These are phyloP conservation scores for Crax fasciolata DNA, from an alignment of 2,797 vertebrate species.

Conservation along the genomic window DNA sequence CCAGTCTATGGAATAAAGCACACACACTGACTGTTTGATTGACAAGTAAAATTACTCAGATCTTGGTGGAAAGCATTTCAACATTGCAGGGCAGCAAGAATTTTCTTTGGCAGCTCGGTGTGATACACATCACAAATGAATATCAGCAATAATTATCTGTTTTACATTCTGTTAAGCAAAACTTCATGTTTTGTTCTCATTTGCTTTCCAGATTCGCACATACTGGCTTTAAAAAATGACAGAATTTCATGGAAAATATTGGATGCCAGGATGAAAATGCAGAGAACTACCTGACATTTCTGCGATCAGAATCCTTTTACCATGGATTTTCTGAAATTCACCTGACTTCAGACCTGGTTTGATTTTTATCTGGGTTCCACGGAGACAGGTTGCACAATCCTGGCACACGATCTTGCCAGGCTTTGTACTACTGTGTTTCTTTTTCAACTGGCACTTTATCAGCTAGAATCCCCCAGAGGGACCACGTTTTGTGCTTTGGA, in stretches of 20 bases:
- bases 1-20: background rate
- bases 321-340: background rate
- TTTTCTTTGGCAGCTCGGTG: constrained; percentile 60
- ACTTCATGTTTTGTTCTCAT: constrained; percentile 34
- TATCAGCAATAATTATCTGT: constrained; percentile 55
- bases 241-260: constrained; percentile 25
- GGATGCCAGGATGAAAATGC: background rate
- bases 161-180: constrained; percentile 32
- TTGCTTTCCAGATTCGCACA: background rate
- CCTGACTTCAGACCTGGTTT: background rate
- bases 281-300: background rate
- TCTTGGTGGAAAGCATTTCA: constrained; percentile 37
- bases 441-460: background rate
- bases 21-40: background rate
- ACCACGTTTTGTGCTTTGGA: background rate
- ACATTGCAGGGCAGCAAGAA: constrained; percentile 32
- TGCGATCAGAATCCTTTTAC: background rate
- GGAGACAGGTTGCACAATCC: background rate
- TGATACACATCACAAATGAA: background rate
- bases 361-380: background rate
- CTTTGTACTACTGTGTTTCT: background rate
- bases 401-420: background rate
- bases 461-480: background rate
- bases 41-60: constrained; percentile 68
- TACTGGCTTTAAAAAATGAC: constrained; percentile 17